Conservation (phyloP, 2,113 vertebrate genomes). For the Scytalopus superciliaris region DNA sequence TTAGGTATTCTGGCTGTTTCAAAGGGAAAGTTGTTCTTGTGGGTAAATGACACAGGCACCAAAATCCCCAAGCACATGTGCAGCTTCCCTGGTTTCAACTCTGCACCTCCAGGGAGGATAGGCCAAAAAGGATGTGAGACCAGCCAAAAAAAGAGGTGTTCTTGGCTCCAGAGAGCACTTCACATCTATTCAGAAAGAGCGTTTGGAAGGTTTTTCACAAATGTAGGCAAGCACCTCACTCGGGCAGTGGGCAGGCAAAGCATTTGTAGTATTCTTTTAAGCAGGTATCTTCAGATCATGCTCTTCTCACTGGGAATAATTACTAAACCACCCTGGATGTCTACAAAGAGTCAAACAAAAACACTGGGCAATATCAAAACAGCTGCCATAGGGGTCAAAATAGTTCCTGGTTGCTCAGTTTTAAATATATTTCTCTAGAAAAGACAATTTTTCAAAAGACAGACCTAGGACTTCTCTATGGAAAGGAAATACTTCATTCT, state of each 20-base stretch:
- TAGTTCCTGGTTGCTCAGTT: slow-evolving; percentile 29
- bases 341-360: not conserved
- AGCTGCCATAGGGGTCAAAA: slow-evolving; percentile 54
- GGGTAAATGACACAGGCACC: slow-evolving; percentile 55
- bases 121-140: slow-evolving; percentile 26
- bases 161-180: slow-evolving; percentile 13
- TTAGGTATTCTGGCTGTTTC: not conserved
- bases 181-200: slow-evolving; percentile 42
- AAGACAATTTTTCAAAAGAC: slow-evolving; percentile 51
- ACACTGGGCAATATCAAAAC: slow-evolving; percentile 17
- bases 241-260: not conserved
- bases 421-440: slow-evolving; percentile 10
- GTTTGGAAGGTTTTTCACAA: slow-evolving; percentile 51
- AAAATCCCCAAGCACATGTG: slow-evolving; percentile 28
- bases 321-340: not conserved
- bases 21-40: slow-evolving; percentile 11
- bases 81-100: slow-evolving; percentile 35
- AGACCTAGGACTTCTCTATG: slow-evolving; percentile 3
- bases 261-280: slow-evolving; percentile 6
- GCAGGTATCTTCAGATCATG: not conserved
- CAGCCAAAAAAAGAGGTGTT: slow-evolving; percentile 28
- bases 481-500: not conserved
- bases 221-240: slow-evolving; percentile 27
- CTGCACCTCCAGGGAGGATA: not conserved
- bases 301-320: slow-evolving; percentile 16